These are phyloP conservation scores for Nasua narica DNA, from an alignment of 2,797 vertebrate species.

Conservation along the genomic window DNA sequence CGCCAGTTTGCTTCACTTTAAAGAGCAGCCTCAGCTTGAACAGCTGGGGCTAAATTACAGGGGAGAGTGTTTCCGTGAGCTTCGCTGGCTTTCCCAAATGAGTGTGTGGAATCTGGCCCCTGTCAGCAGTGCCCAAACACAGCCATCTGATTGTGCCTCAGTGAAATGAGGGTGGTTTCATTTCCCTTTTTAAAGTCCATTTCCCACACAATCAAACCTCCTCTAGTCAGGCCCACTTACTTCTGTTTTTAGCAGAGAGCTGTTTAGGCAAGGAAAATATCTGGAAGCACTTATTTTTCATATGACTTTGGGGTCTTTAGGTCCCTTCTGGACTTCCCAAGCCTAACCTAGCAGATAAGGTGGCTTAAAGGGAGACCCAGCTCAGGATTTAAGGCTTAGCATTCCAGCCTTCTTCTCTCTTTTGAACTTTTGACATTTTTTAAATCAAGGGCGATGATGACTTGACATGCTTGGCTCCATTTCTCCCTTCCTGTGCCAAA, in stretches of 20 bases:
- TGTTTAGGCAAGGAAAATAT: not conserved
- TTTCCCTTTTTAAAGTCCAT: slow-evolving; percentile 56
- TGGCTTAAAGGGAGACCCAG: not conserved
- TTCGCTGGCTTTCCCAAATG: slow-evolving; percentile 62
- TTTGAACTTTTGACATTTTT: not conserved
- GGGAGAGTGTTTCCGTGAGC: slow-evolving; percentile 62
- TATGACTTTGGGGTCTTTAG: not conserved
- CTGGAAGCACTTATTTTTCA: not conserved
- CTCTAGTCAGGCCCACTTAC: not conserved
- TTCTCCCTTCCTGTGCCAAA: not conserved
- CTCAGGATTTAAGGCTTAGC: not conserved
- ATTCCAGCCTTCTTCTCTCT: not conserved
- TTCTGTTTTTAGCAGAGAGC: slow-evolving; percentile 46
- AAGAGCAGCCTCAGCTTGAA: slow-evolving; percentile 77
- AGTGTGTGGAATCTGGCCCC: slow-evolving; percentile 48
- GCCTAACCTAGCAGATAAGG: not conserved
- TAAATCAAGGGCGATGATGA: not conserved
- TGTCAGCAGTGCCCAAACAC: slow-evolving; percentile 60
- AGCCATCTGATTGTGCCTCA: slow-evolving; percentile 45
- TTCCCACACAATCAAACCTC: slow-evolving; percentile 47
- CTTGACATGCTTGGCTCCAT: not conserved
- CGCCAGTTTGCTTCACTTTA: slow-evolving; percentile 70
- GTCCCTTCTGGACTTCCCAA: not conserved
- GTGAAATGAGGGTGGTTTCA: slow-evolving; percentile 42
- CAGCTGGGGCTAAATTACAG: slow-evolving; percentile 75